Evolutionary conservation across 1,140 invertebrate species (phyloP).

Genomic region (Pseudomyrmex dendroicus): DNA sequence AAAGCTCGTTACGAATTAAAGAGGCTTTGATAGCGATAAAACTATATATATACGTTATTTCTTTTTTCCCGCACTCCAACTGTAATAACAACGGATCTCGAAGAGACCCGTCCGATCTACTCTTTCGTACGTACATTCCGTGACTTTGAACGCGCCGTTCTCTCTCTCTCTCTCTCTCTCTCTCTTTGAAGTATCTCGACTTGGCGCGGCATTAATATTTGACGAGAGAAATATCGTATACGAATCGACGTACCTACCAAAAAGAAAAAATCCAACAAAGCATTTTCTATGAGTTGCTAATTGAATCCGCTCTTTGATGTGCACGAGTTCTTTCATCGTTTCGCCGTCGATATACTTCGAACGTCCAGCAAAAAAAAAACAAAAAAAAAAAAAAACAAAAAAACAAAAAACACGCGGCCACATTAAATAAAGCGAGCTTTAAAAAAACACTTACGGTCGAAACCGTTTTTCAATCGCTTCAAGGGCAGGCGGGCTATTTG

Average conservation of each 20-base stretch:
- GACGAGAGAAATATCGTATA: conserved; percentile 57
- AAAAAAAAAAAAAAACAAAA: no score
- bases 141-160: conserved; percentile 28
- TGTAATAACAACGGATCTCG: conserved; percentile 52
- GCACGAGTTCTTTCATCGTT: conserved; percentile 19
- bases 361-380: neutral
- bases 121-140: conserved; percentile 35
- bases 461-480: conserved; percentile 21
- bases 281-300: conserved; percentile 58
- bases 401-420: neutral
- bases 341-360: conserved; percentile 19
- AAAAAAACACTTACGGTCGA: conserved; percentile 21
- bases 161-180: no score
- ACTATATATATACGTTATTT: neutral
- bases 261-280: conserved; percentile 12
- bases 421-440: conserved; percentile 40
- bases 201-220: conserved; percentile 63
- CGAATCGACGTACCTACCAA: conserved; percentile 40
- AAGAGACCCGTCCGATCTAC: conserved; percentile 44
- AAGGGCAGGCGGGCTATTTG: conserved; percentile 13
- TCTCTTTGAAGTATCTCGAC: conserved; percentile 64
- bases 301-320: conserved; percentile 53
- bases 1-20: conserved; percentile 48
- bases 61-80: conserved; percentile 8
- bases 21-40: conserved; percentile 45